phyloP scores from a whole-genome alignment of 2,797 vertebrate genomes.

The Pelochelys cantorii region DNA sequence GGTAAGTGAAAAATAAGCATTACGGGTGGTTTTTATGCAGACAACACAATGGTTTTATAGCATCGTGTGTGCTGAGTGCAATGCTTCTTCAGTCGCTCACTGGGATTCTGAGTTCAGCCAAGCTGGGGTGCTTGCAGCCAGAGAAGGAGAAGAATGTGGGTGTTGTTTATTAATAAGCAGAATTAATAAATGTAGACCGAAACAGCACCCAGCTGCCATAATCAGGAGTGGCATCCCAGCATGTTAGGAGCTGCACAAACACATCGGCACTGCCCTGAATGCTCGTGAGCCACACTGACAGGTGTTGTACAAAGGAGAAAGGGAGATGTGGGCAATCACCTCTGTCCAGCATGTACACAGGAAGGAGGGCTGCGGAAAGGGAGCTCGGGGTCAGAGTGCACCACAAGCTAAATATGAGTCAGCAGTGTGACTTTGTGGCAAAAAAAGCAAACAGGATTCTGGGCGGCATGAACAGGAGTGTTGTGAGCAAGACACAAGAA shows the following conservation, averaged over 20 bases:
- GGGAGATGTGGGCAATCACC: not conserved
- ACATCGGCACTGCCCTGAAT: not conserved
- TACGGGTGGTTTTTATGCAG: slow-evolving; percentile 20
- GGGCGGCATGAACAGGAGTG: too few species aligned
- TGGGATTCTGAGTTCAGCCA: not conserved
- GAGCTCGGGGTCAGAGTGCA: too few species aligned
- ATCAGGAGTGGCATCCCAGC: not conserved
- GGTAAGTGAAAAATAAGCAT: slow-evolving; percentile 45
- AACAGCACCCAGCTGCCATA: not conserved
- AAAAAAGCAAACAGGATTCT: too few species aligned
- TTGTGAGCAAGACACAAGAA: too few species aligned
- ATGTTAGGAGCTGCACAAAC: not conserved
- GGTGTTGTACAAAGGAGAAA: not conserved
- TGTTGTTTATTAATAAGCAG: not conserved
- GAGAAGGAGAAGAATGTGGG: not conserved
- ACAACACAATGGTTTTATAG: slow-evolving; percentile 56
- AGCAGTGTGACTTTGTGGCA: too few species aligned
- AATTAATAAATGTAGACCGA: not conserved
- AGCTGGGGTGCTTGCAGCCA: not conserved
- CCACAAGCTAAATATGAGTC: too few species aligned
- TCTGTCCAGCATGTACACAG: not conserved
- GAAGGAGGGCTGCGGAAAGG: too few species aligned
- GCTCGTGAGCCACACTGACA: too few species aligned
- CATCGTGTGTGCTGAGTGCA: slow-evolving; percentile 17
- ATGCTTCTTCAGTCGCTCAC: not conserved